Evolutionary conservation across 2,797 vertebrate species (phyloP), one percentile per base, ranked within the genome.

Genomic region (Chaenodraco wilsoni): DNA sequence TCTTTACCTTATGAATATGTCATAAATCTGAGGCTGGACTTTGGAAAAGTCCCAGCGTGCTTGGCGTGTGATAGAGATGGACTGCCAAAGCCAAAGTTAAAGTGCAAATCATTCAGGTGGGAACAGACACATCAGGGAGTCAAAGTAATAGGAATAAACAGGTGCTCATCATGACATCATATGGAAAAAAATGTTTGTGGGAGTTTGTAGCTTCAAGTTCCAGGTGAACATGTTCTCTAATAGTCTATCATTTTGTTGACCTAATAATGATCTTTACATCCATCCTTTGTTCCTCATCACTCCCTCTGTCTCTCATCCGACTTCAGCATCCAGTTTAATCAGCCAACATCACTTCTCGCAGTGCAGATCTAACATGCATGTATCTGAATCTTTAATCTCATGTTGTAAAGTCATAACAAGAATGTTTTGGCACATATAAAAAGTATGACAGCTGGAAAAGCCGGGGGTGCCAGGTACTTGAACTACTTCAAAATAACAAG

Each of bases 401-500:
- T 27, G 23, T 27, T 27, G 15, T 76, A 19, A 82, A 79, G 40
- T 40, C 59, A 37, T 56, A 51, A 55, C 13, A 82, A 74, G 54
- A 84, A 66, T 79, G 56, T 57, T 72, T 15, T 21, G 45, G 51
- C 65, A 48, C 44, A 74, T 61, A 75, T 65, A 48, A 72, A 73
- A 62, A 23, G 56, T 33, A 37, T 44, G 78, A 83, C 87, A 91
- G 83, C 87, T 85, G 87, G 80, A 84, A 72, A 79, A 83, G 71
- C 63, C 31, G 33, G 33, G 31, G 59, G 59, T 81, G 79, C 50
- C 68, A 60, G 77, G 52, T 33, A 62, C 76, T 54, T 37, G 33
- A 37, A 37, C 33, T 78, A 63, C 77, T 86, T 78, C 78, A 63
- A 88, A 90, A 88, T 87, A 72, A 90, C 86, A 90, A 83, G 84